Conservation (phyloP, 1,140 invertebrate species). For the Dendroctonus ponderosae region DNA sequence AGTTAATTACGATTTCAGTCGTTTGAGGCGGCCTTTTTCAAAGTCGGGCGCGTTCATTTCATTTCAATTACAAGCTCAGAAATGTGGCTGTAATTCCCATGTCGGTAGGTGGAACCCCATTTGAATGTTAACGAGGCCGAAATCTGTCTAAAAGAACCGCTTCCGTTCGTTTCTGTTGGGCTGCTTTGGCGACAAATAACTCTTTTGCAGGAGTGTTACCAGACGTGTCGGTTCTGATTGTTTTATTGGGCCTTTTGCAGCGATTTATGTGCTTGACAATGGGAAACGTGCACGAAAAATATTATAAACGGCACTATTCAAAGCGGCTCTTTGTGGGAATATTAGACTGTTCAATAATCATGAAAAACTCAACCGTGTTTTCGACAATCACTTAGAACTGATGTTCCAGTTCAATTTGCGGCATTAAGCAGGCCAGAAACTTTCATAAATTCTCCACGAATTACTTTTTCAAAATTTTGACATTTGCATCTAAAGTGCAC, state of each 20-base stretch:
- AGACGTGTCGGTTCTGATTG: constrained; percentile 25
- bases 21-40: constrained; percentile 35
- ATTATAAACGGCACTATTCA: constrained; percentile 5
- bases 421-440: too few relatives aligned
- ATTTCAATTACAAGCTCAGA: constrained; percentile 45
- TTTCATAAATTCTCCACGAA: too few relatives aligned
- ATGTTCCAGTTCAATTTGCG: too few relatives aligned
- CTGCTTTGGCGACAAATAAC: constrained; percentile 31
- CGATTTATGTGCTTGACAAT: constrained; percentile 27
- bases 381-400: too few relatives aligned
- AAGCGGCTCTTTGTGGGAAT: background rate
- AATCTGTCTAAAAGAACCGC: constrained; percentile 47
- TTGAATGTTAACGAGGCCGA: constrained; percentile 48
- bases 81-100: constrained; percentile 47
- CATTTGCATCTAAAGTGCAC: too few relatives aligned
- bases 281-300: constrained; percentile 22
- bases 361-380: too few relatives aligned
- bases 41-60: constrained; percentile 39
- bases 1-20: constrained; percentile 42
- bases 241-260: constrained; percentile 25
- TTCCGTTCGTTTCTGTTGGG: constrained; percentile 38
- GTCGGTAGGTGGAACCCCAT: constrained; percentile 46
- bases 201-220: constrained; percentile 31
- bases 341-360: background rate
- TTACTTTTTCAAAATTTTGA: too few relatives aligned